A percentile compares a stretch with the other conserved stretches of the same genome.
These are phyloP conservation scores for Cathartes aura DNA, from an alignment of 2,113 vertebrate genomes.

Conservation along the genomic window DNA sequence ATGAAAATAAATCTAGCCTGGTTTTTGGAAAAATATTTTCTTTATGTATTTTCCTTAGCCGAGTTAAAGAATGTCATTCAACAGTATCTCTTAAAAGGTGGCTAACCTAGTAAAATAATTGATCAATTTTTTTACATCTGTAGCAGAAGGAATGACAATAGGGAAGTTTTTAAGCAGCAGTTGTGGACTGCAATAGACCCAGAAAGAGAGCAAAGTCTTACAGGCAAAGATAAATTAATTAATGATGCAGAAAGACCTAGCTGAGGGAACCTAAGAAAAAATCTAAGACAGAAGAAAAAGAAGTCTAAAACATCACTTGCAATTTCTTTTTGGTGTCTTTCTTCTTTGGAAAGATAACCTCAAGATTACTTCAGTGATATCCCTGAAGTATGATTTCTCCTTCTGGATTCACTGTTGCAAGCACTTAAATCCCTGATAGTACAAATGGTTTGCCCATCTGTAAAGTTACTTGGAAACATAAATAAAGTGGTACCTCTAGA, in stretches of 20 bases:
- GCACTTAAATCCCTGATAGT: background rate
- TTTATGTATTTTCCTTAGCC: background rate
- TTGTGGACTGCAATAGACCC: background rate
- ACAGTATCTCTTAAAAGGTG: background rate
- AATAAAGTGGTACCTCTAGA: background rate
- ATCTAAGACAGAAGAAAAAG: background rate
- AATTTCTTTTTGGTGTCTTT: background rate
- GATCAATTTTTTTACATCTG: background rate
- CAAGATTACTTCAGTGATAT: background rate
- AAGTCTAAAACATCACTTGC: background rate
- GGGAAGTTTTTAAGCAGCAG: background rate
- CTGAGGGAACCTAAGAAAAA: background rate
- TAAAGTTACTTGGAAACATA: background rate
- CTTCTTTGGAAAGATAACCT: background rate
- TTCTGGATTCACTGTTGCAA: background rate
- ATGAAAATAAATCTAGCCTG: background rate
- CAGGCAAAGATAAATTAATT: background rate
- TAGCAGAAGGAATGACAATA: background rate
- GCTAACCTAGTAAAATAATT: background rate
- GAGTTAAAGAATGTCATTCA: background rate
- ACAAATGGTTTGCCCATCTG: background rate
- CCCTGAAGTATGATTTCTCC: background rate
- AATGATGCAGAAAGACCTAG: background rate
- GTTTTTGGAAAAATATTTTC: background rate
- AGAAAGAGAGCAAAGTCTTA: background rate